phyloP scores from a whole-genome alignment of 1,140 invertebrate genomes.

The Sipha flava region DNA sequence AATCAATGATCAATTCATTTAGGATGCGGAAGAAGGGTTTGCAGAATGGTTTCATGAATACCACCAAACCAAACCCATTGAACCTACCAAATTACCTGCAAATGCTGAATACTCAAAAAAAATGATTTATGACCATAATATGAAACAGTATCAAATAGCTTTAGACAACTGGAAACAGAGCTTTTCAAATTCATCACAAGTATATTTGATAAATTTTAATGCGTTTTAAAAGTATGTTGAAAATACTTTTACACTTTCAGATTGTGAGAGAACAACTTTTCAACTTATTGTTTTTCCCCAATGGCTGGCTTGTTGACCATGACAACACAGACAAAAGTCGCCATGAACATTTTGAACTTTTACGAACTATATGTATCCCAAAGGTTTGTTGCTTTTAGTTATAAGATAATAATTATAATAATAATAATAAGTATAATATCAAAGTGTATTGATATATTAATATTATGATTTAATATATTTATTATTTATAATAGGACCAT shows the following conservation, averaged over 20 bases:
- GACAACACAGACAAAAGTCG: constrained; percentile 42
- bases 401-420: too few species aligned
- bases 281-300: constrained; percentile 82
- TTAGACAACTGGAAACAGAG: constrained; percentile 66
- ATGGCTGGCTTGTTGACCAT: constrained; percentile 77
- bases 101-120: constrained; percentile 75
- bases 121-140: constrained; percentile 74
- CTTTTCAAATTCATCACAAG: constrained; percentile 56
- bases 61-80: constrained; percentile 64
- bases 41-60: constrained; percentile 79
- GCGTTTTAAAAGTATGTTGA: neutral
- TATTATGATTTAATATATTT: too few species aligned
- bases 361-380: constrained; percentile 74
- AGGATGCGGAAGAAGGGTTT: constrained; percentile 77
- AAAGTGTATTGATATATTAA: too few species aligned
- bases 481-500: too few species aligned
- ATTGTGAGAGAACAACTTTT: constrained; percentile 69
- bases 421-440: too few species aligned
- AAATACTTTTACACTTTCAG: constrained; percentile 43
- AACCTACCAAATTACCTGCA: constrained; percentile 48
- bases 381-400: too few species aligned
- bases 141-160: constrained; percentile 66
- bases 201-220: constrained; percentile 39
- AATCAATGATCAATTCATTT: constrained; percentile 35
- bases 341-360: constrained; percentile 58